These are phyloP conservation scores for Oeneis ivallda DNA, from an alignment of 2,888 invertebrate genomes.

Conservation along the genomic window DNA sequence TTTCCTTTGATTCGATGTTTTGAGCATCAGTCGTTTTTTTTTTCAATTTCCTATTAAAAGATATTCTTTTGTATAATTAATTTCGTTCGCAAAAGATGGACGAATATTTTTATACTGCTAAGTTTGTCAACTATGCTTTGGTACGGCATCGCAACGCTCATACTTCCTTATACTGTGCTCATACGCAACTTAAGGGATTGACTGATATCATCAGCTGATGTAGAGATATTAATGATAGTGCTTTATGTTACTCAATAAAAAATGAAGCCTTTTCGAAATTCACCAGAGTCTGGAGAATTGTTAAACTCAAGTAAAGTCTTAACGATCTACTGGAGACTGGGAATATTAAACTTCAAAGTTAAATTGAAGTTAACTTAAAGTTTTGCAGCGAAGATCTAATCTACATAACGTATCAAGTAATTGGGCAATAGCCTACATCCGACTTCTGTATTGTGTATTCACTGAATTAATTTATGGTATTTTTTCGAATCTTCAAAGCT, in stretches of 20 bases:
- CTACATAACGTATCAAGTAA: not conserved
- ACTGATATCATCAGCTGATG: no score
- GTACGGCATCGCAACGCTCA: no score
- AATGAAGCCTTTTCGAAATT: no score
- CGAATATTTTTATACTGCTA: no score
- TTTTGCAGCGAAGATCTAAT: not conserved
- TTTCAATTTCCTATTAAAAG: not conserved
- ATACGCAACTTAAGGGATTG: no score
- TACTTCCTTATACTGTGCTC: no score
- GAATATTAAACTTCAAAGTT: no score
- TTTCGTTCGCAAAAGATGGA: not conserved
- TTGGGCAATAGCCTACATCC: not conserved
- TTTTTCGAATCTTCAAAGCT: no score
- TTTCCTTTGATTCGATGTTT: constrained; percentile 13
- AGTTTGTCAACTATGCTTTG: no score
- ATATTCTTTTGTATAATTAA: not conserved
- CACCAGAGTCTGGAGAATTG: not conserved
- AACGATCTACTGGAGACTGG: not conserved
- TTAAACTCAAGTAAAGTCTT: not conserved
- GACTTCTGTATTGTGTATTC: not conserved
- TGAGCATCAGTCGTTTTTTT: constrained; percentile 8
- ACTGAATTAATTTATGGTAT: no score
- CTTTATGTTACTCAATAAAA: no score
- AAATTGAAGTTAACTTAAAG: not conserved
- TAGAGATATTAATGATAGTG: no score